Percentiles rank a stretch among this genome's conserved stretches.
These are phyloP conservation scores for Pelosia muscerda DNA, from an alignment of 2,888 invertebrate genomes.

Conservation along the genomic window DNA sequence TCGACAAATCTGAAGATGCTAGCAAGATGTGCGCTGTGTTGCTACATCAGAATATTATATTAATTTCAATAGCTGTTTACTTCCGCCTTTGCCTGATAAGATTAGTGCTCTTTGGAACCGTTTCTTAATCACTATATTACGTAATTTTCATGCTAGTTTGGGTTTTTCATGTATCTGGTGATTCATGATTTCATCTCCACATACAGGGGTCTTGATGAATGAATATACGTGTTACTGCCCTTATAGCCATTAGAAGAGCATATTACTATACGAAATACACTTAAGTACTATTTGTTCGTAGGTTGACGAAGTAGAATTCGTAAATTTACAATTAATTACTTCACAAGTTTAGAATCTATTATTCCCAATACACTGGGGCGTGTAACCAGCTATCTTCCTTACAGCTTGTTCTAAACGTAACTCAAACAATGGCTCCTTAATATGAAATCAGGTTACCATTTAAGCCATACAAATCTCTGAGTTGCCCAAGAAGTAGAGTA, in stretches of 20 bases:
- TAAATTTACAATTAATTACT: background rate
- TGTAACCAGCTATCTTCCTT: background rate
- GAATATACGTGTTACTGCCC: background rate
- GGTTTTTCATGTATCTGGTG: background rate
- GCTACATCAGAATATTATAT: background rate
- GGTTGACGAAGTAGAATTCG: too few relatives aligned
- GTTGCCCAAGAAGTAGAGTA: slow-evolving; percentile 43
- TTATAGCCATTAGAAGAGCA: background rate
- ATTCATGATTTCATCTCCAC: background rate
- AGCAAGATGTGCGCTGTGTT: slow-evolving; percentile 1
- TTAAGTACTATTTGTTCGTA: too few relatives aligned
- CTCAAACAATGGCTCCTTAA: slow-evolving; percentile 1
- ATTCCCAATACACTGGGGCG: background rate
- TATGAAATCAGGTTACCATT: slow-evolving; percentile 35
- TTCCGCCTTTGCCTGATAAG: slow-evolving; percentile 17
- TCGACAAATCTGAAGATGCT: background rate
- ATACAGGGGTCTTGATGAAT: background rate
- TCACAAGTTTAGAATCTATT: background rate
- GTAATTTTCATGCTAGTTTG: slow-evolving; percentile 9
- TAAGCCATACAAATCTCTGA: slow-evolving; percentile 28
- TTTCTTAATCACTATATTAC: slow-evolving; percentile 5
- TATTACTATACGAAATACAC: background rate
- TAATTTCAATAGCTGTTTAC: slow-evolving; percentile 1
- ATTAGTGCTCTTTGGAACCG: slow-evolving; percentile 10
- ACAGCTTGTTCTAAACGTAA: background rate